phyloP scores from a whole-genome alignment of 2,797 vertebrate species.

The Muraenolepis orangiensis region DNA sequence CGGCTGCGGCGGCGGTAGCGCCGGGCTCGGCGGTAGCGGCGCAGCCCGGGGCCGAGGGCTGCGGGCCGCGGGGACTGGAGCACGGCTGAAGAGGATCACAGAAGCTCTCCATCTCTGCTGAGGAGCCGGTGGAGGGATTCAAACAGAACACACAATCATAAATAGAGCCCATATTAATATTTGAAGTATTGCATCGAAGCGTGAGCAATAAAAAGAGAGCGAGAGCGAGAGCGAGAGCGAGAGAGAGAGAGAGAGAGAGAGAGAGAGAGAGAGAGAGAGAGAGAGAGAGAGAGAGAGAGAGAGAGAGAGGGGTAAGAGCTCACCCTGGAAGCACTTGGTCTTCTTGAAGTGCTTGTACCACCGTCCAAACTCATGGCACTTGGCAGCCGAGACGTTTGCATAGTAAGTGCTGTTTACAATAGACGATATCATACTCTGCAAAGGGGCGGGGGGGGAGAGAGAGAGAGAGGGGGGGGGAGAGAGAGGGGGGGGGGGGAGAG shows the following conservation, averaged over 20 bases:
- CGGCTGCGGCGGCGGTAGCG: no score
- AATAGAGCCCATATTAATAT: constrained; percentile 15
- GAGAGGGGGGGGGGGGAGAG: constrained; percentile 35
- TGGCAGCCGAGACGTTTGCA: constrained; percentile 96
- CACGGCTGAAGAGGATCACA: constrained; percentile 85
- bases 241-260: no score
- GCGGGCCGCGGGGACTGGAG: constrained; percentile 70
- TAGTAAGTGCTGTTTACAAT: constrained; percentile 99
- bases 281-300: no score
- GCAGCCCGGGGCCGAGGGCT: constrained; percentile 82
- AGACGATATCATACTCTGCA: constrained; percentile 97
- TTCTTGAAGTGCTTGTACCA: constrained; percentile 99
- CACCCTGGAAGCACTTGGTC: constrained; percentile 69
- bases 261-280: neutral
- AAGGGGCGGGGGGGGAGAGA: constrained; percentile 44
- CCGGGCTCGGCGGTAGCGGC: constrained; percentile 88
- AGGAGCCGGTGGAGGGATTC: constrained; percentile 29
- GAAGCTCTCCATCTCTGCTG: constrained; percentile 86
- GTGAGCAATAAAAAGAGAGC: neutral
- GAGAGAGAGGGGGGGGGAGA: constrained; percentile 32
- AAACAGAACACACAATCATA: constrained; percentile 19
- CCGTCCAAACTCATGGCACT: constrained; percentile 98
- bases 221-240: neutral
- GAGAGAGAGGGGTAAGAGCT: neutral
- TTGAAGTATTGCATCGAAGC: neutral